Evolutionary conservation across 2,888 invertebrate genomes (phyloP).

Genomic region (Mythimna pallens): DNA sequence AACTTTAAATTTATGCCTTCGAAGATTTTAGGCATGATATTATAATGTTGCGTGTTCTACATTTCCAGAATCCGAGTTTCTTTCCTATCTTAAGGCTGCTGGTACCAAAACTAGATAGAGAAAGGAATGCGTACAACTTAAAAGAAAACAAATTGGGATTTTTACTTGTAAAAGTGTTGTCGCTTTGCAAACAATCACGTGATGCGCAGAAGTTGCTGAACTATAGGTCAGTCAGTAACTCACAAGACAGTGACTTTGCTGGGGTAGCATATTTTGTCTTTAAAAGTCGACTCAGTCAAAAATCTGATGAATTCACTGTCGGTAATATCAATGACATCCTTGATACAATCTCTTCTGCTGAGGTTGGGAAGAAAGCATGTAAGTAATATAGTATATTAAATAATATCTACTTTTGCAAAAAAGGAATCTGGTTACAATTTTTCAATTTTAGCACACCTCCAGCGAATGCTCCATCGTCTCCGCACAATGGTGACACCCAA

Average conservation of each 20-base stretch:
- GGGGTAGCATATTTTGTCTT: constrained; percentile 94
- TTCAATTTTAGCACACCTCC: no score
- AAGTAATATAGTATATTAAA: constrained; percentile 65
- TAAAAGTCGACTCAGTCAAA: constrained; percentile 86
- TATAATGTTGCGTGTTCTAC: constrained; percentile 21
- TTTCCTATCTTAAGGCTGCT: constrained; percentile 95
- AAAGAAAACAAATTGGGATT: constrained; percentile 94
- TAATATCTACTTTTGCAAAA: neutral
- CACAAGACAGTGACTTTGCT: constrained; percentile 94
- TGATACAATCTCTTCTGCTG: constrained; percentile 93
- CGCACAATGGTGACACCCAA: no score
- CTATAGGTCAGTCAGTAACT: constrained; percentile 86
- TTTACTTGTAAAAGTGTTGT: constrained; percentile 94
- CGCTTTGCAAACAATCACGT: constrained; percentile 92
- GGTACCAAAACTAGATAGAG: constrained; percentile 94
- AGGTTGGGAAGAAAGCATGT: constrained; percentile 91
- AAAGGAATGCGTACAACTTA: constrained; percentile 95
- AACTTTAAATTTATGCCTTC: no score
- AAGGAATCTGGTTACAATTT: no score
- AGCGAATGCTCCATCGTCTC: no score
- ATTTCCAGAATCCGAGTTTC: constrained; percentile 90
- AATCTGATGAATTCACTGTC: constrained; percentile 90
- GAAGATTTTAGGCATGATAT: no score
- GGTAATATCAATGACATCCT: constrained; percentile 94
- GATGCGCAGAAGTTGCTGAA: constrained; percentile 84